Evolutionary conservation across 2,888 invertebrate genomes (phyloP), one percentile per base, ranked within the genome.

Genomic region (Tetrapedia diversipes): DNA sequence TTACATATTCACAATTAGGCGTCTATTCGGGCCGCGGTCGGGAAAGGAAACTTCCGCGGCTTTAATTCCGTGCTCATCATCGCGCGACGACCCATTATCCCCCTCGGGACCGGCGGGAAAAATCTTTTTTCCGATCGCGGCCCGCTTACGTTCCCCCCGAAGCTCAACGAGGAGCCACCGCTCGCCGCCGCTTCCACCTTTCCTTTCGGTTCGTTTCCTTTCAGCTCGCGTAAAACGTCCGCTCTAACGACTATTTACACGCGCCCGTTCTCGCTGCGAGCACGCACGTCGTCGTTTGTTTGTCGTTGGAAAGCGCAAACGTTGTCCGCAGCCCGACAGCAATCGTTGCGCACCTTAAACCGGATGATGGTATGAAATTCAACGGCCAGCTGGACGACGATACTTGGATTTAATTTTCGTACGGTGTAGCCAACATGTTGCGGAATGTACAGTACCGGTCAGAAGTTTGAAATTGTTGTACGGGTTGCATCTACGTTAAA

Each of bases 1-100:
- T 82, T 84, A 82, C 77, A 76, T 83, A 83, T 83, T 83, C 83
- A 80, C 85, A 85, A 80, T 73, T 80, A 72, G 59, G 69, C 61
- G 49, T 68, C 59, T 60, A 63, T 73, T 73, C 72, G 72, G 19
- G 45, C 45, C 22, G 65, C 37, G 10, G 29, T 39, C 63, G 45
- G 14, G 51, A 37, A 16, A n/a, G 54, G 57, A 68, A 65, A 54
- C 34, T 74, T 66, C n/a, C 2, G 16, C 41, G 41, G 39, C 39
- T 69, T n/a, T 49, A 60, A 74, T 61, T 61, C 39, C 41, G n/a
- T n/a, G n/a, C 47, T 39, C 43, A 63, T 54, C 60, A 49, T 45
- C 54, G 34, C 22, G 24, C 73, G 49, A 54, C 47, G 47, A 47
- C 34, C 53, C 53, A 49, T 60, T 56, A 56, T 61, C 45, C 54